phyloP scores from a whole-genome alignment of 2,113 vertebrate genomes.

The Tragelaphus strepsiceros region DNA sequence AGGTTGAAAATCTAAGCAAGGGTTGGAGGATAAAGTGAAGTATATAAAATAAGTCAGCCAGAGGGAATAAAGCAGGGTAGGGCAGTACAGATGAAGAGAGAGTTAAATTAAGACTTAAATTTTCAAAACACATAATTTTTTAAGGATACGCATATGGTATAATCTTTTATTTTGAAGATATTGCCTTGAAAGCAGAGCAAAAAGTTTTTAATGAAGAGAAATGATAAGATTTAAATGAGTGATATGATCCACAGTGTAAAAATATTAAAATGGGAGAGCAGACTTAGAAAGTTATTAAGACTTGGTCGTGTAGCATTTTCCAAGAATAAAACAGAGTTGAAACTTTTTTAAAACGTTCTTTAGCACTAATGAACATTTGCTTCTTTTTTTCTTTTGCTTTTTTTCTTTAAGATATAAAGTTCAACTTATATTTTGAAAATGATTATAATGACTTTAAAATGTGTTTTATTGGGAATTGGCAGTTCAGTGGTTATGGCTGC shows the following conservation, averaged over 20 bases:
- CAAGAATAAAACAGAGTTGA: neutral
- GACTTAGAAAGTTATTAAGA: neutral
- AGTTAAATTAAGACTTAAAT: neutral
- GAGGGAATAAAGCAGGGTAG: neutral
- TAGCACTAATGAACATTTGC: neutral
- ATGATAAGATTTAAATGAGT: neutral
- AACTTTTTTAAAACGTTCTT: neutral
- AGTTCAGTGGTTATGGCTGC: neutral
- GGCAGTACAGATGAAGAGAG: neutral
- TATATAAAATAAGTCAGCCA: neutral
- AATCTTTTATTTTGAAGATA: neutral
- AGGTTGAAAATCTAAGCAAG: neutral
- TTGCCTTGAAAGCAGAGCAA: neutral
- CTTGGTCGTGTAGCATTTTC: neutral
- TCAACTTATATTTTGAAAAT: neutral
- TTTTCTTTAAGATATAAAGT: neutral
- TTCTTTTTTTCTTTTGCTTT: neutral
- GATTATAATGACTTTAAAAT: neutral
- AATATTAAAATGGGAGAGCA: neutral
- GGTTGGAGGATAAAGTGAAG: neutral
- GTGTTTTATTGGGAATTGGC: neutral
- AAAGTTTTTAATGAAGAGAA: neutral
- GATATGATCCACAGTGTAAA: neutral
- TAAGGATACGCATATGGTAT: neutral
- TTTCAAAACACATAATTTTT: neutral